Evolutionary conservation across 2,113 vertebrate genomes (phyloP), one percentile per base, ranked within the genome.

Genomic region (Hymenochirus boettgeri): DNA sequence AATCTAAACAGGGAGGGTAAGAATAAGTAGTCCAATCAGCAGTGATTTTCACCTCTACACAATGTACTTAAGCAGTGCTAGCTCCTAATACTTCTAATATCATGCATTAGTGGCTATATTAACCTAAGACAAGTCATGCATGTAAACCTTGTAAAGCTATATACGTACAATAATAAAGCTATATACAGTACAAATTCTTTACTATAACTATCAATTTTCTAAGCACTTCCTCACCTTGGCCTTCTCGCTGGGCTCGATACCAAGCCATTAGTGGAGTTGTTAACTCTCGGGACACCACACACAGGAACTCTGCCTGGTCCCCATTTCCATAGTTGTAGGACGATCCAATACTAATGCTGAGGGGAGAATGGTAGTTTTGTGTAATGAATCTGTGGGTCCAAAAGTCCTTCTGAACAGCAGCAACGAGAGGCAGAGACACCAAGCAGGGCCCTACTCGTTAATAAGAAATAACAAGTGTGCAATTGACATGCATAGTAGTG

Each of bases 241-340:
- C 82, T 99, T 99, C 80, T 99, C 95, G 0, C 93, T 98, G 3
- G 96, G 95, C 77, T 99, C 96, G 71, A 98, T 98, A 98, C 96
- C 9, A 99, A 92, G 77, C 96, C 95, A 1, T 99, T 99, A 76
- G 95, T 96, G 19, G 95, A 97, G 75, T 98, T 99, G 82, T 99
- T 99, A 67, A 91, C 73, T 99, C 95, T 80, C 96, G 88, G 70
- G 96, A 99, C 71, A 99, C 96, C 0, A 99, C 96, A 1, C 95
- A 99, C 69, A 99, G 88, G 84, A 99, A 99, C 77, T 99, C 96
- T 0, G 95, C 96, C 83, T 99, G 96, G 79, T 99, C 96, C 79
- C 98, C 96, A 0, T 92, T 99, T 25, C 96, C 96, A 0, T 99
- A 99, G 86, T 98, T 99, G 76, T 99, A 99, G 42, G 96, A 99